These are phyloP conservation scores for Lutjanus campechanus DNA, from an alignment of 2,797 vertebrate species.

Conservation along the genomic window DNA sequence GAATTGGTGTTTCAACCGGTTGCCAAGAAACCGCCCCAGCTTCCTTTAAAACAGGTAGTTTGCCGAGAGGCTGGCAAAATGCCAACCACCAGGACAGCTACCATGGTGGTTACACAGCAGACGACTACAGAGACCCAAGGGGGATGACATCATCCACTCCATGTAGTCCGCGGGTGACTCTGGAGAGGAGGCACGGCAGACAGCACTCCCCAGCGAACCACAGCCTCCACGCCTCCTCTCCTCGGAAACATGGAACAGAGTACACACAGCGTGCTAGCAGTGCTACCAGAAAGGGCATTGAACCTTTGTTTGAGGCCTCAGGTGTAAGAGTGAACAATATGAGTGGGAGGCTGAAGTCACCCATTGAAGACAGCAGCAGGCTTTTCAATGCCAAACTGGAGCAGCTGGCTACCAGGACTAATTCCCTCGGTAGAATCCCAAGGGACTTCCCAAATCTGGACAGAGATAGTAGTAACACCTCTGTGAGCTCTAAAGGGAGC, in stretches of 20 bases:
- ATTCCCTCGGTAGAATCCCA: slow-evolving; percentile 87
- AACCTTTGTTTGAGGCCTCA: slow-evolving; percentile 79
- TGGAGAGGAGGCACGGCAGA: slow-evolving; percentile 89
- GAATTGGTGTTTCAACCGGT: slow-evolving; percentile 62
- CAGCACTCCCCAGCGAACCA: slow-evolving; percentile 83
- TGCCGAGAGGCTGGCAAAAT: slow-evolving; percentile 84
- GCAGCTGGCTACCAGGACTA: slow-evolving; percentile 90
- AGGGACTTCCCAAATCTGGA: slow-evolving; percentile 89
- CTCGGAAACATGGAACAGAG: slow-evolving; percentile 88
- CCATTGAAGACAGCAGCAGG: slow-evolving; percentile 87
- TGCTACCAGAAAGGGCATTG: slow-evolving; percentile 74
- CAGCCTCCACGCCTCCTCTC: slow-evolving; percentile 85
- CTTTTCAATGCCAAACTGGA: slow-evolving; percentile 94
- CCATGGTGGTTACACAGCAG: slow-evolving; percentile 53
- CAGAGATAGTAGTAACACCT: slow-evolving; percentile 88
- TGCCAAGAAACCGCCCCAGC: slow-evolving; percentile 68
- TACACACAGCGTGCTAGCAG: slow-evolving; percentile 84
- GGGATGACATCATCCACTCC: slow-evolving; percentile 77
- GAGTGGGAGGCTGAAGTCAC: slow-evolving; percentile 81
- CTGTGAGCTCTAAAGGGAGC: slow-evolving; percentile 85
- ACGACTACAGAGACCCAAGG: slow-evolving; percentile 63
- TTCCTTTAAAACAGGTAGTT: slow-evolving; percentile 84
- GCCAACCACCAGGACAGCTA: slow-evolving; percentile 78
- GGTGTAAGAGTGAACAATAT: slow-evolving; percentile 80
- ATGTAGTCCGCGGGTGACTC: slow-evolving; percentile 82